Conservation (phyloP, 2,888 invertebrate genomes). For the Papilio protenor region DNA sequence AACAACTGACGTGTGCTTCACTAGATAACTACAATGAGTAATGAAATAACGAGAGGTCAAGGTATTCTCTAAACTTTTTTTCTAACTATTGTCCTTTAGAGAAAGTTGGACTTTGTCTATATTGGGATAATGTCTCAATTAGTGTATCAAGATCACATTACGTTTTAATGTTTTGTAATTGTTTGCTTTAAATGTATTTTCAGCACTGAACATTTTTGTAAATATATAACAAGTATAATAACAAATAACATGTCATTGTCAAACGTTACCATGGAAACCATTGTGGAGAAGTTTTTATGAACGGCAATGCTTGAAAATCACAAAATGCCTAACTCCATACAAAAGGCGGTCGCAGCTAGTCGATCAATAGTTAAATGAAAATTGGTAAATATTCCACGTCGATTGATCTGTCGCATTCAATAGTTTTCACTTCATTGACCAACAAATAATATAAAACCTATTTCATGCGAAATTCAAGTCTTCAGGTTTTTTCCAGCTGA, state of each 20-base stretch:
- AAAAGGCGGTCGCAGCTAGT: too few species aligned
- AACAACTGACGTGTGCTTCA: conserved; percentile 27
- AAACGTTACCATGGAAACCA: not conserved
- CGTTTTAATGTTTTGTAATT: not conserved
- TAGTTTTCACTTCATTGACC: too few species aligned
- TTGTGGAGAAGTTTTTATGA: not conserved
- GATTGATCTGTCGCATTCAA: too few species aligned
- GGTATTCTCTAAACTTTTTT: conserved; percentile 10
- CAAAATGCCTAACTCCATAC: too few species aligned
- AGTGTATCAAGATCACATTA: not conserved
- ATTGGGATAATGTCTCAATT: not conserved
- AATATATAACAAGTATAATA: not conserved
- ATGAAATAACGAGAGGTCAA: conserved; percentile 28
- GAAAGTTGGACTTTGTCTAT: not conserved
- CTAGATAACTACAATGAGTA: conserved; percentile 11
- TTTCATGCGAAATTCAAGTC: too few species aligned
- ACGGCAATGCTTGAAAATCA: not conserved
- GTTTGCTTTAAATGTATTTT: not conserved
- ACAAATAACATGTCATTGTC: not conserved
- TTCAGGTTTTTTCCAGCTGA: too few species aligned
- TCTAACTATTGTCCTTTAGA: not conserved
- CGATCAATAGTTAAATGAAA: too few species aligned
- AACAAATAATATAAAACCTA: too few species aligned
- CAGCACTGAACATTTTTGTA: not conserved
- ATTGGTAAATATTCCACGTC: too few species aligned